These are phyloP conservation scores for Chaetophractus vellerosus DNA, from an alignment of 2,797 vertebrate species.

Conservation along the genomic window DNA sequence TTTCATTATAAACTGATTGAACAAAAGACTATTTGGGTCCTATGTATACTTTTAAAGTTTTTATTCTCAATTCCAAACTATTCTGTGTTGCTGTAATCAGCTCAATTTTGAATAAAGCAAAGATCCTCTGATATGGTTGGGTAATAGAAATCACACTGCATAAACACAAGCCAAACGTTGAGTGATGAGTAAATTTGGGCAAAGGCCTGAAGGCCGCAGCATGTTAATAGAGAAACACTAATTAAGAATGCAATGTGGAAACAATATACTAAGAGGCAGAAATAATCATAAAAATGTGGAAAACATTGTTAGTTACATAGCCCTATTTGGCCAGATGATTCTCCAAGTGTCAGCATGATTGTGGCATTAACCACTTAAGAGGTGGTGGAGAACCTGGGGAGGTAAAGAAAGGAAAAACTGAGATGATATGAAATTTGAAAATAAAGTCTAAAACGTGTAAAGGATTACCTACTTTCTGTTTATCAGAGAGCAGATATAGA, in stretches of 20 bases:
- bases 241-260: neutral
- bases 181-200: too few relatives aligned
- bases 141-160: neutral
- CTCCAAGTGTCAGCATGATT: too few relatives aligned
- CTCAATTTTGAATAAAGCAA: neutral
- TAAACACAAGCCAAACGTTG: neutral
- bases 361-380: accelerated
- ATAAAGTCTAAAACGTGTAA: too few relatives aligned
- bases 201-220: neutral
- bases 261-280: neutral
- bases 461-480: accelerated
- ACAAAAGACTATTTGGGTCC: neutral
- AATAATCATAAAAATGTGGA: accelerated
- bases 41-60: neutral
- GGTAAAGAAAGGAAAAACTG: accelerated
- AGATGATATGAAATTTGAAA: neutral
- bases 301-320: too few relatives aligned
- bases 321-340: neutral
- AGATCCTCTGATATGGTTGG: neutral
- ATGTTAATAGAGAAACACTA: neutral
- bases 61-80: neutral
- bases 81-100: accelerated
- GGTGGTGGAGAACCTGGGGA: neutral
- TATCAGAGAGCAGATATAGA: neutral
- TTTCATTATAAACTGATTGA: neutral